Percentiles rank a stretch among this genome's conserved stretches.
These are phyloP conservation scores for Mesorhabditis sp. DNA, from an alignment of 2,888 invertebrate species.

Conservation along the genomic window DNA sequence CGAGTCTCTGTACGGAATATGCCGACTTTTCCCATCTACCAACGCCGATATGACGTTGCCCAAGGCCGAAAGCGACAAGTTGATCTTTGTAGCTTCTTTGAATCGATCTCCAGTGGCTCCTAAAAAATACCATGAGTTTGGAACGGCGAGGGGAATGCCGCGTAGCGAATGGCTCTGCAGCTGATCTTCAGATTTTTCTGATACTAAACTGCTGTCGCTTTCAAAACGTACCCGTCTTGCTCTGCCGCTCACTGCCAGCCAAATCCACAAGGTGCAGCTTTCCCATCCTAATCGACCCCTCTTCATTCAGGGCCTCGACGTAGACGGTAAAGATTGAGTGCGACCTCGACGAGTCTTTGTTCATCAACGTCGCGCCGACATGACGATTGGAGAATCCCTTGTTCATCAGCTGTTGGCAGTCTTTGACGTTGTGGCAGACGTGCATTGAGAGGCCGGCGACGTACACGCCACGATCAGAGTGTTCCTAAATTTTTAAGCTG, in stretches of 20 bases:
- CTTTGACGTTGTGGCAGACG: conserved; percentile 72
- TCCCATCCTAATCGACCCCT: conserved; percentile 68
- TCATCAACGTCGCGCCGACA: conserved; percentile 82
- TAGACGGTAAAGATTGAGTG: conserved; percentile 83
- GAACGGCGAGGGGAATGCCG: no score
- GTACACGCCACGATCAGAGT: conserved; percentile 51
- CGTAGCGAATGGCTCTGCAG: no score
- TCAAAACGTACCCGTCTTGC: conserved; percentile 66
- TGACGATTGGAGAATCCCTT: conserved; percentile 77
- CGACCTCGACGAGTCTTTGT: conserved; percentile 71
- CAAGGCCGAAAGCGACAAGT: conserved; percentile 89
- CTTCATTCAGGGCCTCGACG: conserved; percentile 72
- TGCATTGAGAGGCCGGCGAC: conserved; percentile 68
- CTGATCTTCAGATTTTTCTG: no score
- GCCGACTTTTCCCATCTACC: conserved; percentile 91
- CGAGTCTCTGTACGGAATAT: conserved; percentile 96
- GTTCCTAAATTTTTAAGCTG: conserved; percentile 18
- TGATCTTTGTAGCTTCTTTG: conserved; percentile 93
- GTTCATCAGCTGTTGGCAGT: conserved; percentile 74
- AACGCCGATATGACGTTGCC: conserved; percentile 97
- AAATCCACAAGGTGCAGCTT: conserved; percentile 83
- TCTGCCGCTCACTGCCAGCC: conserved; percentile 81
- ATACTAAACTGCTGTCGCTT: not conserved
- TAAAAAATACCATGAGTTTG: conserved; percentile 1
- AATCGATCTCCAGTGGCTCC: conserved; percentile 71